A percentile compares a stretch with the other conserved stretches of the same genome.
phyloP scores from a whole-genome alignment of 2,888 invertebrate species.

The Pachycephus smyrnensis region DNA sequence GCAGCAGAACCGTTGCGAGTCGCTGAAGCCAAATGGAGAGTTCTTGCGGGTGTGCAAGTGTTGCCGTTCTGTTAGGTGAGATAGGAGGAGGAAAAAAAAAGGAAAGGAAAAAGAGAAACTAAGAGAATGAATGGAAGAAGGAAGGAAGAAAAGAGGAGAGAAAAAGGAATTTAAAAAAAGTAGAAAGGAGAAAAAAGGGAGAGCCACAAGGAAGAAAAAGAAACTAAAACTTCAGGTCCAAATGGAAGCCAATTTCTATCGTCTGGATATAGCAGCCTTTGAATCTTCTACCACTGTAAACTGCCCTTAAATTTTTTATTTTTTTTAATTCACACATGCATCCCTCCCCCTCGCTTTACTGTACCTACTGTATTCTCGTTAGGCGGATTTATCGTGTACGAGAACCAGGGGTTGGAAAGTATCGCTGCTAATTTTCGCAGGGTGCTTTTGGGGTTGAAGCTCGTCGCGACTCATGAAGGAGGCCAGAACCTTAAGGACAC shows the following conservation, averaged over 20 bases:
- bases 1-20: conserved; percentile 18
- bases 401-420: neutral
- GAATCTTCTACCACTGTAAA: neutral
- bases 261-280: conserved; percentile 4
- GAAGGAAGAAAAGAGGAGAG: conserved; percentile 10
- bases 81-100: neutral
- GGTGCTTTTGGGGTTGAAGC: neutral
- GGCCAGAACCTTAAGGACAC: neutral
- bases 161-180: neutral
- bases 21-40: neutral
- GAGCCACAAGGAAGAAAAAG: conserved; percentile 13
- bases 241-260: conserved; percentile 34
- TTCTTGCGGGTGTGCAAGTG: conserved; percentile 5
- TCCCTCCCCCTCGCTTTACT: neutral
- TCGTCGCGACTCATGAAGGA: neutral
- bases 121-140: conserved; percentile 22
- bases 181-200: conserved; percentile 11
- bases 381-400: neutral
- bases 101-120: conserved; percentile 14
- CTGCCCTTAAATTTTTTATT: neutral
- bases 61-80: conserved; percentile 8
- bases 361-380: conserved; percentile 11
- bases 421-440: neutral
- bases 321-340: neutral
- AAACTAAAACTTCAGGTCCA: conserved; percentile 17